Base-by-base conservation (phyloP, 2,797 vertebrate genomes). In the Smutsia gigantea region DNA sequence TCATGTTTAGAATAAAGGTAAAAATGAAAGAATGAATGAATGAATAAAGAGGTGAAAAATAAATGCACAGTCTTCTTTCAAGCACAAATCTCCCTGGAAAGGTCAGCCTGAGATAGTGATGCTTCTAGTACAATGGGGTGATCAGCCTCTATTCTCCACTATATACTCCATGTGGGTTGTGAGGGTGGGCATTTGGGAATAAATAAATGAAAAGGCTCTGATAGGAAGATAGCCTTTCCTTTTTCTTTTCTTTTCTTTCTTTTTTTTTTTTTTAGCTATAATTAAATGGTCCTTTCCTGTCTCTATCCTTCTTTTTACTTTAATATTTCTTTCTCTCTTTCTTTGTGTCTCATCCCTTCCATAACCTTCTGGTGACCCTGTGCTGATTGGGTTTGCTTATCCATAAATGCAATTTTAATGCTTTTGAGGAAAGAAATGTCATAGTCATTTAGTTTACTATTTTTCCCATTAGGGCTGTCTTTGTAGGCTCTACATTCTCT, bases 321-420 rank as follows among this genome's bases (percentile, higher is more conserved):
- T 19, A 7, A 11, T 64, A 12, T 57, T 88, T 88, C 14, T 64
- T 75, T 39, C 25, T 89, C 4, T 79, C 14, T 94, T 64, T 68
- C 7, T 55, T 46, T 68, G 7, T 57, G 12, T 75, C 17, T 71
- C 64, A 3, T 79, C 23, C 21, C 37, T 86, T 79, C n/a, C 75
- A 10, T 82, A 92, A 53, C 42, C 55, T 72, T 75, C 53, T 34
- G 69, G 12, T 34, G 81, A 94, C 75, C 74, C 74, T 85, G 9
- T 37, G 4, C 51, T 86, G 77, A 87, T 66, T 42, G 42, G 25
- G 34, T 89, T 96, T 97, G 61, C 53, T 84, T 94, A 94, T 29
- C 51, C 63, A 84, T 81, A 96, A 94, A 95, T 72, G 29, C 72
- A 53, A 94, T 96, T 94, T 93, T 88, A 90, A 91, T 95, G 91